These are phyloP conservation scores for Danio kyathit DNA, from an alignment of 2,797 vertebrate genomes.

Conservation along the genomic window DNA sequence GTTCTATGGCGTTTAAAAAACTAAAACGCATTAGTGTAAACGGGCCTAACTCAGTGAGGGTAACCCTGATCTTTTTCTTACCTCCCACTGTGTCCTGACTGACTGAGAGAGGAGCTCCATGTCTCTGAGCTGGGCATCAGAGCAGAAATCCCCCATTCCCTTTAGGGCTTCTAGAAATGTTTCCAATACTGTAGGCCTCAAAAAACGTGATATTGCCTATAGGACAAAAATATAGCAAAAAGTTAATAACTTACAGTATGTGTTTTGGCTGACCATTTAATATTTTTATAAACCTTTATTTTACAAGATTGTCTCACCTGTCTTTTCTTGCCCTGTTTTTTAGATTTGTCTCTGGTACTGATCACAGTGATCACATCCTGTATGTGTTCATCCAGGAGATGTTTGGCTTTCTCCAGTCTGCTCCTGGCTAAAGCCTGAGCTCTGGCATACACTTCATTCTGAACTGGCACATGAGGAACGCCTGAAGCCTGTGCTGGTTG, in stretches of 20 bases:
- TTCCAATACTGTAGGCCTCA: slow-evolving; percentile 80
- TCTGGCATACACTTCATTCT: slow-evolving; percentile 67
- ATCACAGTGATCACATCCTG: slow-evolving; percentile 80
- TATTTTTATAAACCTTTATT: background rate
- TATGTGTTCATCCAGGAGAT: slow-evolving; percentile 80
- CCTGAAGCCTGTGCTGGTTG: slow-evolving; percentile 13
- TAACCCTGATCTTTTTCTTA: slow-evolving; percentile 66
- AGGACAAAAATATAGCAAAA: slow-evolving; percentile 20
- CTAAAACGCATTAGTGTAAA: too few species aligned
- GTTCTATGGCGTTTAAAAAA: too few species aligned
- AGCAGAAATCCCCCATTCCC: slow-evolving; percentile 77
- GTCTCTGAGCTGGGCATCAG: slow-evolving; percentile 71
- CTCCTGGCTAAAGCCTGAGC: slow-evolving; percentile 72
- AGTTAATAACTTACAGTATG: background rate
- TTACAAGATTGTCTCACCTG: slow-evolving; percentile 75
- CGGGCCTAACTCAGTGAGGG: background rate
- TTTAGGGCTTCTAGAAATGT: slow-evolving; percentile 86
- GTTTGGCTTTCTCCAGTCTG: slow-evolving; percentile 82
- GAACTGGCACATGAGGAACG: slow-evolving; percentile 54
- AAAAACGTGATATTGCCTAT: slow-evolving; percentile 81
- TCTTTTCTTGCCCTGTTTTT: slow-evolving; percentile 78
- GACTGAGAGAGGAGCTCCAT: slow-evolving; percentile 79
- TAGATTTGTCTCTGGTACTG: slow-evolving; percentile 71
- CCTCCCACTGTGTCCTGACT: slow-evolving; percentile 87
- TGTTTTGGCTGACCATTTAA: background rate